Evolutionary conservation across 2,888 invertebrate species (phyloP), one percentile per base, ranked within the genome.

Genomic region (Cremastinae sp.): DNA sequence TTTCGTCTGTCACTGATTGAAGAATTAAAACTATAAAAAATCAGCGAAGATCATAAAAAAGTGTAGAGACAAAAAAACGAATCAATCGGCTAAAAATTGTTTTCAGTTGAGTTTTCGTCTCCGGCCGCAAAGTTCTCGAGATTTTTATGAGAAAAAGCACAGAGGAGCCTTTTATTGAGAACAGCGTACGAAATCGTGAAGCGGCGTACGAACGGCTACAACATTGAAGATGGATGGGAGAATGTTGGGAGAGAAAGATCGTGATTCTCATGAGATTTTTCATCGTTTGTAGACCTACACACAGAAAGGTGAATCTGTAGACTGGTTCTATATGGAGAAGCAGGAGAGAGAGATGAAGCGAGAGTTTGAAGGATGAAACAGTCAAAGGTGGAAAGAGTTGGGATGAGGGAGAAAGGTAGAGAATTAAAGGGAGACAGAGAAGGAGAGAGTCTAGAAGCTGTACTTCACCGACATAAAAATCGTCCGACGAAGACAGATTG

Each of bases 401-500:
- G n/a, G n/a, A n/a, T n/a, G n/a, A n/a, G n/a, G n/a, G 28, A 28
- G 28, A 28, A 28, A 28, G 28, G 5, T 2, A 28, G 28, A 28
- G 28, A 28, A 5, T 3, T 28, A 28, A 28, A 28, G 5, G 5
- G 5, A 49, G 10, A 43, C 18, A 53, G 20, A 68, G 37, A 62
- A 28, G 28, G 14, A 18, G 58, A 59, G 59, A 73, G 64, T 64
- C 59, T 51, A 69, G 73, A 73, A 73, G 71, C 73, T 73, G 76
- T 69, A 69, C 64, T 39, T 37, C 58, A 62, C 73, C 69, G 76
- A 76, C 73, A 76, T 76, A 76, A 76, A n/a, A 73, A 76, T 76
- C 73, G 69, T 73, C 68, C 73, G 76, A 76, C 73, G 49, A 73
- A 76, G 73, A 76, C 69, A 53, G 73, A 76, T 76, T 64, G 76